Evolutionary conservation across 2,797 vertebrate genomes (phyloP).

Genomic region (Pseudomugil tenellus): DNA sequence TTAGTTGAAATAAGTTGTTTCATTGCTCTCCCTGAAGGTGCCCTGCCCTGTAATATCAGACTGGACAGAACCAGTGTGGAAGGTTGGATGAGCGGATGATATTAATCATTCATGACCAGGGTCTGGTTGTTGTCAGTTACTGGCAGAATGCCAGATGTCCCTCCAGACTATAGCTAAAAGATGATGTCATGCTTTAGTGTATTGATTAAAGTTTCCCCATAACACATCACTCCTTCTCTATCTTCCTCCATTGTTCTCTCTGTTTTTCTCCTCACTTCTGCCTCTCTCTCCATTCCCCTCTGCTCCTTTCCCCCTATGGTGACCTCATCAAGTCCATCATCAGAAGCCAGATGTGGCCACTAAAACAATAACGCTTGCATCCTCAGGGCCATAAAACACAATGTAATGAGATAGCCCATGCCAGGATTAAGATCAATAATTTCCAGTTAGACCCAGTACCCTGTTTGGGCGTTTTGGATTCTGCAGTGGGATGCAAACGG

Average conservation of each 20-base stretch:
- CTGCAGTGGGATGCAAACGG: constrained; percentile 52
- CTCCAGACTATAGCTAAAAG: constrained; percentile 64
- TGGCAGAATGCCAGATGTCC: constrained; percentile 70
- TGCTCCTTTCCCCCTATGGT: constrained; percentile 20
- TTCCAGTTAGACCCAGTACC: constrained; percentile 69
- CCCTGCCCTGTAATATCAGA: constrained; percentile 64
- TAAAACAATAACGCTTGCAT: constrained; percentile 77
- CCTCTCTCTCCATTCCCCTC: constrained; percentile 11
- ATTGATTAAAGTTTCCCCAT: constrained; percentile 68
- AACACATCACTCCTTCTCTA: constrained; percentile 53
- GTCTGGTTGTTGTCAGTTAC: constrained; percentile 68
- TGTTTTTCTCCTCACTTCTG: constrained; percentile 27
- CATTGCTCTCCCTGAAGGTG: constrained; percentile 51
- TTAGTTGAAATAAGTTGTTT: constrained; percentile 37
- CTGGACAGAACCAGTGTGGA: constrained; percentile 25
- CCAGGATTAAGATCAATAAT: constrained; percentile 75
- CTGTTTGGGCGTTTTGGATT: constrained; percentile 60
- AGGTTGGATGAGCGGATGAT: constrained; percentile 58
- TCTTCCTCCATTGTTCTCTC: constrained; percentile 48
- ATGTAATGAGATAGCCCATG: constrained; percentile 70
- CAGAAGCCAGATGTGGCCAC: constrained; percentile 75
- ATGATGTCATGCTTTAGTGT: constrained; percentile 77
- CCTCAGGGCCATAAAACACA: constrained; percentile 74
- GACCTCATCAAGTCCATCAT: constrained; percentile 75
- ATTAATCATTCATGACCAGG: constrained; percentile 73